These are phyloP conservation scores for Labeo catla DNA, from an alignment of 2,113 vertebrate species.

Conservation along the genomic window DNA sequence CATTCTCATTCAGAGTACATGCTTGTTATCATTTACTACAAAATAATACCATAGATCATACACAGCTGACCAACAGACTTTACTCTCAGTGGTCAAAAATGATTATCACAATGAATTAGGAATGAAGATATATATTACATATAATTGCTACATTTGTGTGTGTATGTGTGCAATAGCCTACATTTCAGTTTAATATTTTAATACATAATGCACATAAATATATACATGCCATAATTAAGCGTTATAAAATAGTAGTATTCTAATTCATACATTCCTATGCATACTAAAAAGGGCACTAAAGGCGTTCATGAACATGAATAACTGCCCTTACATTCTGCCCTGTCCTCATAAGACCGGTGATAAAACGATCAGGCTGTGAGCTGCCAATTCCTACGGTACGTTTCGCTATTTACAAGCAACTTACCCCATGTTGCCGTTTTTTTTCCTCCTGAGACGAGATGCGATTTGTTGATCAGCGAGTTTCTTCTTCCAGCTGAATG, in stretches of 20 bases:
- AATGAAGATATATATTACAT: not conserved
- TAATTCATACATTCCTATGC: not conserved
- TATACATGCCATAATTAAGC: not conserved
- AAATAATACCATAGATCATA: slow-evolving; percentile 8
- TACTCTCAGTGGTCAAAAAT: not conserved
- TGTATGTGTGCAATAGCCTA: not conserved
- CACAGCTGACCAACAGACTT: not conserved
- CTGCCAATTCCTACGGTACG: not conserved
- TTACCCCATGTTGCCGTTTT: slow-evolving; percentile 52
- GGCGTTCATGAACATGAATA: not conserved
- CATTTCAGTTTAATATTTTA: not conserved
- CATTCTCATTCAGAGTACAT: not conserved
- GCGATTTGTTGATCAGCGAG: slow-evolving; percentile 23
- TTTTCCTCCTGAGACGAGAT: slow-evolving; percentile 40
- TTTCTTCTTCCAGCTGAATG: slow-evolving; percentile 30
- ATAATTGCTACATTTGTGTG: not conserved
- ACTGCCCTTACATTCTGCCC: not conserved
- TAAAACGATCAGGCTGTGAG: not conserved
- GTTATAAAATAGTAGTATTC: not conserved
- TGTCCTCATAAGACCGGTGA: slow-evolving; percentile 14
- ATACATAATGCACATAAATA: not conserved
- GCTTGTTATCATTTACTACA: not conserved
- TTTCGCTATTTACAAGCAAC: slow-evolving; percentile 38
- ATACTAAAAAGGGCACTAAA: not conserved
- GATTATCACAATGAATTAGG: not conserved